Percentiles rank a stretch among this genome's conserved stretches.
Conservation (phyloP, 2,888 invertebrate genomes). For the Willowsia nigromaculata region DNA sequence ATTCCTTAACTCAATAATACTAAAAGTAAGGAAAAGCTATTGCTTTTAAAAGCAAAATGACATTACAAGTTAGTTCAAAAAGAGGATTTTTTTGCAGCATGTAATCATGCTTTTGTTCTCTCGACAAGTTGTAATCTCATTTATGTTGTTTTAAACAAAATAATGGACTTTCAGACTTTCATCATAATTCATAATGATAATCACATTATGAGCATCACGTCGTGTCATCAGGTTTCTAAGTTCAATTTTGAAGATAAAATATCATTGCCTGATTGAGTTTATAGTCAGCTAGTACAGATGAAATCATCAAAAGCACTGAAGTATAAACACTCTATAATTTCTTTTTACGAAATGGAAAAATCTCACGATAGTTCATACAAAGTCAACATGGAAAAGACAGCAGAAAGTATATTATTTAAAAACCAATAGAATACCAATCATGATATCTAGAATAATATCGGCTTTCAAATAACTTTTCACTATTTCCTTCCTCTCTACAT, state of each 20-base stretch:
- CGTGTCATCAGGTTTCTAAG: slow-evolving; percentile 24
- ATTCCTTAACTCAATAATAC: slow-evolving; percentile 20
- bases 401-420: background rate
- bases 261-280: background rate
- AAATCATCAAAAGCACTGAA: background rate
- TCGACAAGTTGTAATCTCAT: slow-evolving; percentile 5
- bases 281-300: background rate
- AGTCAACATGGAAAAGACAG: slow-evolving; percentile 8
- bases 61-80: background rate
- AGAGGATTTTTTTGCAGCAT: background rate
- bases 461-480: too few species aligned
- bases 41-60: slow-evolving; percentile 23
- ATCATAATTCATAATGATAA: background rate
- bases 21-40: background rate
- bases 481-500: too few species aligned
- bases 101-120: background rate
- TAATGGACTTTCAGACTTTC: slow-evolving; percentile 7
- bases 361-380: background rate
- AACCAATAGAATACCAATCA: background rate
- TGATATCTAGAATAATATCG: background rate
- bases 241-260: background rate
- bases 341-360: too few species aligned
- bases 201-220: slow-evolving; percentile 21
- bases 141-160: background rate
- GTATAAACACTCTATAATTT: too few species aligned